A percentile compares a stretch with the other conserved stretches of the same genome.
Evolutionary conservation across 2,113 vertebrate species (phyloP).

Genomic region (Pteronura brasiliensis): DNA sequence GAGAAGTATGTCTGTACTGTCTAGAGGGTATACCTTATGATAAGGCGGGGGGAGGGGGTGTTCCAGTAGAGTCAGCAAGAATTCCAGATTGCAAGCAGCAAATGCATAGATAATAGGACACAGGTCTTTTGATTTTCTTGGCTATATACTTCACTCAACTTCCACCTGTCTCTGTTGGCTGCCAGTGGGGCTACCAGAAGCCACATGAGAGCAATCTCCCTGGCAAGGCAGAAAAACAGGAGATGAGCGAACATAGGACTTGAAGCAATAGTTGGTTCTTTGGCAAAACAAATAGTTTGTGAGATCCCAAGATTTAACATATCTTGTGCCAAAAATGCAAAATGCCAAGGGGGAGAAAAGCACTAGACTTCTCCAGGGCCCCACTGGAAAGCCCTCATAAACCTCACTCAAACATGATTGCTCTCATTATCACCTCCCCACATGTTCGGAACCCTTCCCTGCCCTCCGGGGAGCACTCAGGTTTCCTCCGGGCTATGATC

Average conservation of each 20-base stretch:
- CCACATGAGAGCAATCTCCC: background rate
- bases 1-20: constrained; percentile 24
- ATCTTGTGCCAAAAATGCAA: constrained; percentile 62
- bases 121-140: constrained; percentile 35
- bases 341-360: constrained; percentile 64
- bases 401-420: background rate
- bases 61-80: background rate
- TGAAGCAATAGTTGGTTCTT: constrained; percentile 31
- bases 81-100: background rate
- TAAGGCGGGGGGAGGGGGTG: background rate
- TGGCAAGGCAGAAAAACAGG: constrained; percentile 20
- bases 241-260: background rate
- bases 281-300: constrained; percentile 56
- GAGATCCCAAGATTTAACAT: constrained; percentile 51
- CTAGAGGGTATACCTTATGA: background rate
- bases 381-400: constrained; percentile 36
- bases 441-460: background rate
- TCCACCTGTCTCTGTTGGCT: background rate
- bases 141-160: background rate
- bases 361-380: constrained; percentile 44
- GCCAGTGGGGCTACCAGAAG: background rate
- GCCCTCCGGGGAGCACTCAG: background rate
- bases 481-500: constrained; percentile 36
- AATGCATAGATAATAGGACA: background rate
- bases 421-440: constrained; percentile 55